Evolutionary conservation across 2,888 invertebrate species (phyloP), one percentile per base, ranked within the genome.

Genomic region (Acronicta alni): DNA sequence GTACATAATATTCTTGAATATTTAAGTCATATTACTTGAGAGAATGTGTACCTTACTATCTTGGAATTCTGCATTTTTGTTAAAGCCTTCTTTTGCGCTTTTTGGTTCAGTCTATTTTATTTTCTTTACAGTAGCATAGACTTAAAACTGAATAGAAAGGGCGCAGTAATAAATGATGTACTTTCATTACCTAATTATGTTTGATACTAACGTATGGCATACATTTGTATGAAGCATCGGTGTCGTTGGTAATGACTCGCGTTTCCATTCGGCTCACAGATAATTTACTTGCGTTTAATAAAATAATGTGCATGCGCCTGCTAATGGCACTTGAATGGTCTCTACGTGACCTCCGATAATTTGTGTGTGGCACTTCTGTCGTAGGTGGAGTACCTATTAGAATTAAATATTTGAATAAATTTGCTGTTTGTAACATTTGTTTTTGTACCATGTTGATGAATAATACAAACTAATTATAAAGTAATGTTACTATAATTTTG

Each of bases 241-340:
- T 49, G 57, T 53, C 39, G 43, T 37, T 35, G n/a, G 35, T 72
- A 75, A 75, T 59, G 52, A 67, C 44, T 55, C 49, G 49, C 43
- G 51, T 69, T 75, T 62, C 32, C 49, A 69, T 69, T 72, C 69
- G 39, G 20, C 63, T 71, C 78, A 64, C 66, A 58, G 61, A 62
- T 77, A 68, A 66, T 64, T 72, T 63, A 71, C 45, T 47, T 45
- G 59, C 61, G 66, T 65, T 72, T 72, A 74, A 69, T 75, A 65
- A 71, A 75, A 72, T 75, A 73, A 76, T 65, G 64, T 62, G 68
- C 57, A 59, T 67, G 61, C 65, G 62, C 56, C 43, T 54, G 57
- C 70, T 80, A 80, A 83, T 77, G 72, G 66, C 59, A 68, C 59
- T 67, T 72, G 67, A 77, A 76, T 77, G 68, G 69, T 68, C 55